phyloP scores from a whole-genome alignment of 2,797 vertebrate genomes.

The Parauchenoglanis punctatus region DNA sequence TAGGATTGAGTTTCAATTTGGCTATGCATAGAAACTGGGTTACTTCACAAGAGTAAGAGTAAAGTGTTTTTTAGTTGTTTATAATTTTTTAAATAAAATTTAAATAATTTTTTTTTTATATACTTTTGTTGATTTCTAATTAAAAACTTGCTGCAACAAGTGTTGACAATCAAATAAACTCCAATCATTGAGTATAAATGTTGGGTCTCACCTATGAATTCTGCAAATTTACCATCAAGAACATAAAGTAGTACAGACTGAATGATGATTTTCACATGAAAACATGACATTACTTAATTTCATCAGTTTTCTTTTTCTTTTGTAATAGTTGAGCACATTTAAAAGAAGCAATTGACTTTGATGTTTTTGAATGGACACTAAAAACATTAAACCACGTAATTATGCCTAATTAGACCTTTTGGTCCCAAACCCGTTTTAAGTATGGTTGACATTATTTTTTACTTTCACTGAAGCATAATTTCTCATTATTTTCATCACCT shows the following conservation, averaged over 20 bases:
- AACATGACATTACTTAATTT: background rate
- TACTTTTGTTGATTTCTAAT: background rate
- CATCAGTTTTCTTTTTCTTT: background rate
- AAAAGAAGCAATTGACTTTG: background rate
- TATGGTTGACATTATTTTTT: background rate
- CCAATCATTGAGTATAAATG: background rate
- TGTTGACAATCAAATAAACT: background rate
- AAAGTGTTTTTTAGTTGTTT: background rate
- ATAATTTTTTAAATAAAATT: too few species aligned
- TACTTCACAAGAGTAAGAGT: background rate
- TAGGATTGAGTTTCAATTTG: background rate
- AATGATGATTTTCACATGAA: background rate
- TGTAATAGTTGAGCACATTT: background rate
- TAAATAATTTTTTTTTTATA: background rate
- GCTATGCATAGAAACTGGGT: background rate
- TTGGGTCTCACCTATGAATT: background rate
- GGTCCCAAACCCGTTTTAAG: too few species aligned
- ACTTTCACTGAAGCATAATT: background rate
- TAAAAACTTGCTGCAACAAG: background rate
- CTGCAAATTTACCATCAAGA: background rate
- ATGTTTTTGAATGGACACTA: background rate
- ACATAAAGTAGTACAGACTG: background rate
- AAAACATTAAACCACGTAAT: too few species aligned
- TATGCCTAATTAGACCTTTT: too few species aligned
- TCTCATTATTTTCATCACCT: background rate